Evolutionary conservation across 2,113 vertebrate genomes (phyloP).

Genomic region (Coracopsis vasa): DNA sequence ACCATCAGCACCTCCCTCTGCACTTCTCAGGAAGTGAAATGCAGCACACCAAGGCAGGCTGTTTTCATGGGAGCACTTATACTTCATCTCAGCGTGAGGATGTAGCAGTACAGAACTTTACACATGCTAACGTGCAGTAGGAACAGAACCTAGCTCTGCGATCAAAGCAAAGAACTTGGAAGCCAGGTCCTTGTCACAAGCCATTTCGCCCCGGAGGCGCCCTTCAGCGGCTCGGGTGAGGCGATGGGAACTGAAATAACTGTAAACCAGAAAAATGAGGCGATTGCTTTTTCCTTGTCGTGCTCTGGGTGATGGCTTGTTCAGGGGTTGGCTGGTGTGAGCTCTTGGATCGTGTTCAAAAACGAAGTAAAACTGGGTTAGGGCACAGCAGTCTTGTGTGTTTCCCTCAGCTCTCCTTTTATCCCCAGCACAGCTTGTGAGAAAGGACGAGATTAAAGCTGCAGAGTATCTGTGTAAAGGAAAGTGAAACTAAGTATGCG

Average conservation of each 20-base stretch:
- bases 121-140: neutral
- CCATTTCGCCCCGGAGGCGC: neutral
- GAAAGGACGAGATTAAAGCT: neutral
- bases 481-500: neutral
- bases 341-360: neutral
- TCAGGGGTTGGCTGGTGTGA: neutral
- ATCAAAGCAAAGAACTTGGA: neutral
- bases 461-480: neutral
- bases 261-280: neutral
- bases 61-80: neutral
- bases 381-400: too few relatives aligned
- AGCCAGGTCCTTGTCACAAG: neutral
- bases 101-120: neutral
- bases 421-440: too few relatives aligned
- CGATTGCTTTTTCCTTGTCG: accelerated
- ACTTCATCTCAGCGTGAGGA: neutral
- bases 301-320: neutral
- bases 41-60: neutral
- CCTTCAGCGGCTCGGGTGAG: neutral
- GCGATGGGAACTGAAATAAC: neutral
- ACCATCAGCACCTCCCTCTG: neutral
- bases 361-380: neutral
- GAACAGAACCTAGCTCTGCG: neutral
- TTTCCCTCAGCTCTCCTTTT: neutral
- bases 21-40: neutral